These are phyloP conservation scores for mouse (Mus musculus) DNA, from an alignment of 2,113 vertebrate genomes.

Conservation along the genomic window DNA sequence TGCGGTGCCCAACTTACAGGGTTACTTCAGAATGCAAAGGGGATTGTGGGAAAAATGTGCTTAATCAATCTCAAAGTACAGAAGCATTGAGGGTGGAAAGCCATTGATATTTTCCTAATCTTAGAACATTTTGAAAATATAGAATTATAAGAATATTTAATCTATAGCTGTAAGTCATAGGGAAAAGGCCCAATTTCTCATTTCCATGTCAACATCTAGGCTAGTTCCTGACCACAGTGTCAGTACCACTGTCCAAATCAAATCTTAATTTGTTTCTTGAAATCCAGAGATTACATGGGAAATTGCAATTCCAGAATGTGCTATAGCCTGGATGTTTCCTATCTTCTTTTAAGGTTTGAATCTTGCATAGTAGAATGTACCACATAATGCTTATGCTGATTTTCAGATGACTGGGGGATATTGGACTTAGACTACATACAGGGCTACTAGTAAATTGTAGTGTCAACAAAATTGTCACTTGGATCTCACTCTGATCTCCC, in stretches of 20 bases:
- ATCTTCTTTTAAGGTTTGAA: neutral
- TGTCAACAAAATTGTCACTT: constrained; percentile 8
- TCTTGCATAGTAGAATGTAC: neutral
- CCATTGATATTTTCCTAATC: constrained; percentile 21
- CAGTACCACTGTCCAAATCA: neutral
- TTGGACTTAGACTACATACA: neutral
- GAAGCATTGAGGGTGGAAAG: neutral
- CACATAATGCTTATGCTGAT: neutral
- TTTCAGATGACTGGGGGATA: neutral
- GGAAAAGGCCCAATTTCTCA: neutral
- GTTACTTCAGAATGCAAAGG: constrained; percentile 54
- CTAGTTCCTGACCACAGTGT: neutral
- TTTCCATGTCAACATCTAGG: neutral
- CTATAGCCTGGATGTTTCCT: neutral
- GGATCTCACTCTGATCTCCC: neutral
- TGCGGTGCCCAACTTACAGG: neutral
- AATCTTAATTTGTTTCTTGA: neutral
- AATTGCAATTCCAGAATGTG: neutral
- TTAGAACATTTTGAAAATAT: constrained; percentile 10
- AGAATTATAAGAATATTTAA: neutral
- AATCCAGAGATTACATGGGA: constrained; percentile 10
- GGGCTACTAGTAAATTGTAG: neutral
- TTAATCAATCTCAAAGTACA: constrained; percentile 16
- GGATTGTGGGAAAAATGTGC: constrained; percentile 21
- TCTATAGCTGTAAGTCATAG: neutral